Conservation (phyloP, 2,797 vertebrate species). For the Tamandua tetradactyla region DNA sequence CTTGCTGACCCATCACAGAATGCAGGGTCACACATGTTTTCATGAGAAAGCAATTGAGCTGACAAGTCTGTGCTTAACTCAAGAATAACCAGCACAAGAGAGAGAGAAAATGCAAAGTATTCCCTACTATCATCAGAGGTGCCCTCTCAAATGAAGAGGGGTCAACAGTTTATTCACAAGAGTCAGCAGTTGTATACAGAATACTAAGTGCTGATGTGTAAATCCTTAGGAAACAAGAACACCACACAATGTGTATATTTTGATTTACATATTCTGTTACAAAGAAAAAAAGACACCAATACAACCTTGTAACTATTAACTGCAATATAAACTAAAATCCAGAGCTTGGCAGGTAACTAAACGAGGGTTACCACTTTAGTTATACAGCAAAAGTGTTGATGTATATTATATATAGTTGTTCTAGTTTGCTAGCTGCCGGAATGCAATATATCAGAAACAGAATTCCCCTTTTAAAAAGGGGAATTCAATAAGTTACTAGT, state of each 20-base stretch:
- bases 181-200: constrained; percentile 84
- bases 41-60: constrained; percentile 85
- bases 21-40: constrained; percentile 77
- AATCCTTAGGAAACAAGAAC: constrained; percentile 85
- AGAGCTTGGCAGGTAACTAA: constrained; percentile 86
- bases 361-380: constrained; percentile 87
- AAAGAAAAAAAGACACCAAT: constrained; percentile 83
- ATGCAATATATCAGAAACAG: no score
- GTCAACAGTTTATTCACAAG: constrained; percentile 82
- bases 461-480: no score
- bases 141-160: constrained; percentile 77
- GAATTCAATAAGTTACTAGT: no score
- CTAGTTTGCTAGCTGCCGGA: no score
- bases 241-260: constrained; percentile 84
- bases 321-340: constrained; percentile 86
- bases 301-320: constrained; percentile 85
- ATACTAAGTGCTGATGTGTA: constrained; percentile 85
- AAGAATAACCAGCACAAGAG: constrained; percentile 84
- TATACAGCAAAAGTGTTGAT: constrained; percentile 89
- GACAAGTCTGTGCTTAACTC: constrained; percentile 86
- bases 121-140: constrained; percentile 74
- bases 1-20: constrained; percentile 85
- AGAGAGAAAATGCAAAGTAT: constrained; percentile 71
- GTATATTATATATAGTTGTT: constrained; percentile 89
- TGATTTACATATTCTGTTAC: constrained; percentile 85